These are phyloP conservation scores for Drosophila kepulauana DNA, from an alignment of 1,140 invertebrate species.

Conservation along the genomic window DNA sequence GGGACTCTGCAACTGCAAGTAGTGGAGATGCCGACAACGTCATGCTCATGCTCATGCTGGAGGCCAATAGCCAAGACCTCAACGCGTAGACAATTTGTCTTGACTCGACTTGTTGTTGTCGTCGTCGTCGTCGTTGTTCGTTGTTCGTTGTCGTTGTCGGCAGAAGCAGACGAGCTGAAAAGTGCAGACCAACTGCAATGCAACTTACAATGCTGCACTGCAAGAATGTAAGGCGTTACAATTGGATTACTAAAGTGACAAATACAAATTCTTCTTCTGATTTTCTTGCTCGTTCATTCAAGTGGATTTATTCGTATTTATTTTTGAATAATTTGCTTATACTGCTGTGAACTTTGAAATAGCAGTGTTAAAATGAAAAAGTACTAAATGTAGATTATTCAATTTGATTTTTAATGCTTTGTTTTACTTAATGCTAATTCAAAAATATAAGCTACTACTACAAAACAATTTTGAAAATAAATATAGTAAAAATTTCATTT, in stretches of 20 bases:
- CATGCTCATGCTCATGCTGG: slow-evolving; percentile 57
- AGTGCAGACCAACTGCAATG: slow-evolving; percentile 35
- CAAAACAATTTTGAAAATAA: too few relatives aligned
- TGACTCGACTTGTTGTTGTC: slow-evolving; percentile 57
- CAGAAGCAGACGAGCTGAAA: slow-evolving; percentile 30
- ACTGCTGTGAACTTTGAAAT: too few relatives aligned
- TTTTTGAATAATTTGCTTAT: too few relatives aligned
- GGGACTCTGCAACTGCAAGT: slow-evolving; percentile 36
- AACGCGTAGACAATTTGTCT: slow-evolving; percentile 82
- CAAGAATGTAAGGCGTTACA: not conserved
- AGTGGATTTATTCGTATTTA: too few relatives aligned
- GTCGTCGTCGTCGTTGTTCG: slow-evolving; percentile 40
- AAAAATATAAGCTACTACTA: too few relatives aligned
- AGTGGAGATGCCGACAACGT: slow-evolving; percentile 49
- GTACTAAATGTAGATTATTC: too few relatives aligned
- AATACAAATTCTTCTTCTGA: too few relatives aligned
- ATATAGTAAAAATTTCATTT: too few relatives aligned
- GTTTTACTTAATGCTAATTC: too few relatives aligned
- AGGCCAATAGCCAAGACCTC: slow-evolving; percentile 81
- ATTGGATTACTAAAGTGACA: not conserved
- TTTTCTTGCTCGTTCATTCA: too few relatives aligned
- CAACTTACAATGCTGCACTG: slow-evolving; percentile 7
- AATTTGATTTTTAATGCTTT: too few relatives aligned
- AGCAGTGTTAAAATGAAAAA: too few relatives aligned
- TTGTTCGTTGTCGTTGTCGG: slow-evolving; percentile 30